phyloP scores from a whole-genome alignment of 2,113 vertebrate species.

The Callospermophilus lateralis region DNA sequence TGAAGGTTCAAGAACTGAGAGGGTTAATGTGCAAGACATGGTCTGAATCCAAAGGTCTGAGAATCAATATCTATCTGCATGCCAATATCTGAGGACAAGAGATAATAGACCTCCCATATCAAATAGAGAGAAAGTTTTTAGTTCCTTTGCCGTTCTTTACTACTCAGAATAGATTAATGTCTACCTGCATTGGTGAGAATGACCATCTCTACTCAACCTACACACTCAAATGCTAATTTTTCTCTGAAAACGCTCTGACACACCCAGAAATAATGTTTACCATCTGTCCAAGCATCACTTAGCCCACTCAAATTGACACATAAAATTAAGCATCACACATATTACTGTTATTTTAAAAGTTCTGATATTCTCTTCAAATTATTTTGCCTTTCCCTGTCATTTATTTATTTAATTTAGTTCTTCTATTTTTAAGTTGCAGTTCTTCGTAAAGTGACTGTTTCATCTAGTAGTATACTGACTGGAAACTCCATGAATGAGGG shows the following conservation, averaged over 20 bases:
- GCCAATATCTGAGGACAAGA: neutral
- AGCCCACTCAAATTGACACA: neutral
- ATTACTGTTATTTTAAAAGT: neutral
- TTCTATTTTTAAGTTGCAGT: neutral
- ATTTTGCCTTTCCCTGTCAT: neutral
- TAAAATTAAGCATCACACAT: neutral
- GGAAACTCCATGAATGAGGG: too few relatives aligned
- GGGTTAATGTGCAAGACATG: neutral
- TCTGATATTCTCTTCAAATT: neutral
- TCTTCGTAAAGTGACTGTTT: neutral
- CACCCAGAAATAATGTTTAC: neutral
- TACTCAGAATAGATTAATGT: neutral
- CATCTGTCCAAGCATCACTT: too few relatives aligned
- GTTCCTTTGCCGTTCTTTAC: neutral
- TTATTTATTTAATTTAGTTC: neutral
- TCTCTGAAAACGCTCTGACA: neutral
- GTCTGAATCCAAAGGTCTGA: neutral
- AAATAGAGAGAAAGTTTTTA: too few relatives aligned
- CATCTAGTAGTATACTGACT: neutral
- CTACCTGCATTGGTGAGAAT: neutral
- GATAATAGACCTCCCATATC: neutral
- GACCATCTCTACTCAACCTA: neutral
- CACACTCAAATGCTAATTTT: neutral
- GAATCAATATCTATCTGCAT: neutral
- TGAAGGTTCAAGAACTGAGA: neutral